These are phyloP conservation scores for Spodoptera frugiperda DNA, from an alignment of 1,140 invertebrate species.

Conservation along the genomic window DNA sequence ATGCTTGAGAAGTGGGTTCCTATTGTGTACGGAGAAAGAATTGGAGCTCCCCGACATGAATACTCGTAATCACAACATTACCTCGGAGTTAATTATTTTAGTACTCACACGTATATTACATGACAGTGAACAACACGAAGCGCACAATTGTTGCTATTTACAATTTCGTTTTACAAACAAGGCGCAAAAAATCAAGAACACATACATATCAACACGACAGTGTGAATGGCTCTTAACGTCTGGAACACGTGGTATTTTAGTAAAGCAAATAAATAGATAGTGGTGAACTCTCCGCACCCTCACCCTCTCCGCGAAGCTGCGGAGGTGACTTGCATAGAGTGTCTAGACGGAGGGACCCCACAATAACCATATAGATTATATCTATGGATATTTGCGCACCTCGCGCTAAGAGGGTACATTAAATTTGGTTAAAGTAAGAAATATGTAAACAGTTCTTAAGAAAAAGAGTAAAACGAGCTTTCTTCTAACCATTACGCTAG, in stretches of 20 bases:
- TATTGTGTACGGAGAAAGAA: conserved; percentile 73
- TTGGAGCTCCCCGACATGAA: conserved; percentile 58
- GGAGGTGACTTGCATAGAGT: conserved; percentile 77
- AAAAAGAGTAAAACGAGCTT: not conserved
- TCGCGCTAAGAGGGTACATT: conserved; percentile 36
- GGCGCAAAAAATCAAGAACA: not conserved
- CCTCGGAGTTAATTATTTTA: conserved; percentile 28
- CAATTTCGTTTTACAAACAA: not conserved
- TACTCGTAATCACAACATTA: conserved; percentile 59
- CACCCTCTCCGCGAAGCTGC: conserved; percentile 70
- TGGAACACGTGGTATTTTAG: conserved; percentile 72
- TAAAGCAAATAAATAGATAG: conserved; percentile 82
- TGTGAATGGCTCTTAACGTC: conserved; percentile 67
- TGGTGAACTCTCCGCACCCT: conserved; percentile 74
- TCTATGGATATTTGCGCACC: conserved; percentile 46
- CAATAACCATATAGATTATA: conserved; percentile 66
- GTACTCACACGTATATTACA: conserved; percentile 27
- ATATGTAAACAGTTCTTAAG: not conserved
- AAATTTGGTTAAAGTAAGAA: conserved; percentile 23
- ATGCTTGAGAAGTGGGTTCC: conserved; percentile 77
- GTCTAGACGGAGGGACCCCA: conserved; percentile 82
- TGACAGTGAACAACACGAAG: conserved; percentile 5
- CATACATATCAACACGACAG: not conserved
- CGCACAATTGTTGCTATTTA: not conserved
- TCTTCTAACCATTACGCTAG: not conserved